A percentile compares a stretch with the other conserved stretches of the same genome.
phyloP scores from a whole-genome alignment of 2,113 vertebrate species.

The Zosterops borbonicus region DNA sequence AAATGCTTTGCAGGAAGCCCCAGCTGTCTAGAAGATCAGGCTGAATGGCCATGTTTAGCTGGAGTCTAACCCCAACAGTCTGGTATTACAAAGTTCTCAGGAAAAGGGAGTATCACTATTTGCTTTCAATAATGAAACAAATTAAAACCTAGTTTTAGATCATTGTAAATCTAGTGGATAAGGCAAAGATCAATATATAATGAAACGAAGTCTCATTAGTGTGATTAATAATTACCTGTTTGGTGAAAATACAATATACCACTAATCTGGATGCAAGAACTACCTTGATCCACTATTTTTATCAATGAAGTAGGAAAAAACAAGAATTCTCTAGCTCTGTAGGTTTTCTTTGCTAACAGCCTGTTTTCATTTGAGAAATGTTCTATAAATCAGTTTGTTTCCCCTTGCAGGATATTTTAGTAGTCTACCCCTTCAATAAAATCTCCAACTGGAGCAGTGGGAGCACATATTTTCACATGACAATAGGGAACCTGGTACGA shows the following conservation, averaged over 20 bases:
- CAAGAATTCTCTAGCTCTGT: not conserved
- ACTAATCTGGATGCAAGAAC: not conserved
- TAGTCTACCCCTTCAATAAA: conserved; percentile 86
- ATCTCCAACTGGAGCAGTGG: conserved; percentile 97
- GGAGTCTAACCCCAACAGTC: not conserved
- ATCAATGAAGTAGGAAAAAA: not conserved
- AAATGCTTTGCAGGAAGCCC: not conserved
- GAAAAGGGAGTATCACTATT: not conserved
- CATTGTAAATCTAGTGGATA: not conserved
- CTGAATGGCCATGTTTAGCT: not conserved
- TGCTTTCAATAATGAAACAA: not conserved
- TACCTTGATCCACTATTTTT: not conserved
- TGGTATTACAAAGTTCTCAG: not conserved
- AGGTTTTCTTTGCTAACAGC: not conserved
- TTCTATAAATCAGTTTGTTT: not conserved
- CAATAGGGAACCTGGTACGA: conserved; percentile 84
- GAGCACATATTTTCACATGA: conserved; percentile 98
- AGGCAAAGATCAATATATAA: not conserved
- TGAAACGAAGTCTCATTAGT: not conserved
- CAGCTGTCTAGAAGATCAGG: not conserved
- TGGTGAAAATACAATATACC: not conserved
- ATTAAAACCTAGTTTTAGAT: not conserved
- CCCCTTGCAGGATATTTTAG: conserved; percentile 82
- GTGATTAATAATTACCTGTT: not conserved
- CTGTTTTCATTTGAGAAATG: not conserved